These are phyloP conservation scores for Petrolisthes manimaculis DNA, from an alignment of 2,888 invertebrate species.

Conservation along the genomic window DNA sequence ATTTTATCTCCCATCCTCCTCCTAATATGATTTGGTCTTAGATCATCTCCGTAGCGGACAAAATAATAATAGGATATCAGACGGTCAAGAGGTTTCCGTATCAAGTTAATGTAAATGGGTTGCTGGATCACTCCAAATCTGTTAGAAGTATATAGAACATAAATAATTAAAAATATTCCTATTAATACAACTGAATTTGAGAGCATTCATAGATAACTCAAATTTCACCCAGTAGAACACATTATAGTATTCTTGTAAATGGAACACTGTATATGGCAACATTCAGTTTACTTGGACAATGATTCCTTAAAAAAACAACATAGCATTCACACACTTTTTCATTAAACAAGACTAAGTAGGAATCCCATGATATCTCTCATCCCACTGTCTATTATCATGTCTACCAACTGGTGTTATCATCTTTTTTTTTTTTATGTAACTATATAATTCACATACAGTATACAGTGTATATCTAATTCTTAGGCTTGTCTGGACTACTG, in stretches of 20 bases:
- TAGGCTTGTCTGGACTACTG: too few relatives aligned
- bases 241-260: not conserved
- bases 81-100: conserved; percentile 93
- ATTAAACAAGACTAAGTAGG: not conserved
- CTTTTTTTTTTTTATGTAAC: too few relatives aligned
- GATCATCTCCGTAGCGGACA: conserved; percentile 96
- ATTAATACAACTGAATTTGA: too few relatives aligned
- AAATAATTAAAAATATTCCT: too few relatives aligned
- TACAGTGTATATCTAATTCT: too few relatives aligned
- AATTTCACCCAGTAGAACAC: too few relatives aligned
- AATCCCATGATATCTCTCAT: too few relatives aligned
- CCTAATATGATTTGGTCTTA: conserved; percentile 91
- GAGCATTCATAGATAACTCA: too few relatives aligned
- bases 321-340: not conserved
- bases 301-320: not conserved
- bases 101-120: conserved; percentile 94
- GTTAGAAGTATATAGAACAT: conserved; percentile 60
- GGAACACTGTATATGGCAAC: not conserved
- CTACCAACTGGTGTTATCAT: too few relatives aligned
- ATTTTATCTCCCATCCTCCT: conserved; percentile 96
- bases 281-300: not conserved
- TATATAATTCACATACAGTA: too few relatives aligned
- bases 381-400: too few relatives aligned
- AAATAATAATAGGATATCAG: conserved; percentile 98
- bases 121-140: conserved; percentile 85